Conservation (phyloP, 2,113 vertebrate genomes). For the Pycnonotus jocosus region DNA sequence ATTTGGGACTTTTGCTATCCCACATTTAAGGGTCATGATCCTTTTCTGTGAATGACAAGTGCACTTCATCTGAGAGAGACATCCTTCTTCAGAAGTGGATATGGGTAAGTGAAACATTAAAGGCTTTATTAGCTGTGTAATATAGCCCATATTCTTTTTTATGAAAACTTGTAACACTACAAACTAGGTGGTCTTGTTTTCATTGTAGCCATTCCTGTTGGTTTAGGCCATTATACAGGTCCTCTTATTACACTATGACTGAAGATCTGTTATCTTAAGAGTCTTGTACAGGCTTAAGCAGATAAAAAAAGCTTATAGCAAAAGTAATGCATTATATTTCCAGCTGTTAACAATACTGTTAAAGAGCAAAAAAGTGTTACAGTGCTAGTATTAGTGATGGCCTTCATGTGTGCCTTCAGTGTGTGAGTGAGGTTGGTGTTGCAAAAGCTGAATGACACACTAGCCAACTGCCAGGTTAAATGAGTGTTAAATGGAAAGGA, state of each 20-base stretch:
- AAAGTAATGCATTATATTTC: background rate
- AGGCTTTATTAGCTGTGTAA: background rate
- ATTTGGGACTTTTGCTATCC: background rate
- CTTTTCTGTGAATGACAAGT: background rate
- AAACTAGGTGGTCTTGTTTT: background rate
- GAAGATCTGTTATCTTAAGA: background rate
- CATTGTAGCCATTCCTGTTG: background rate
- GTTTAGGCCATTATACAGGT: background rate
- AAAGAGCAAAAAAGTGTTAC: background rate
- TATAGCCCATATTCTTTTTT: background rate
- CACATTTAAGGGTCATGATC: background rate
- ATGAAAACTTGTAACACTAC: background rate
- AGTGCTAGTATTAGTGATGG: background rate
- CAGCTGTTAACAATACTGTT: background rate
- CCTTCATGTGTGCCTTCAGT: background rate
- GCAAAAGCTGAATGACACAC: background rate
- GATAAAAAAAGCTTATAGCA: background rate
- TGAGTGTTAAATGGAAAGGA: background rate
- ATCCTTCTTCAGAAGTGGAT: background rate
- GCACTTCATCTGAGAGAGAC: background rate
- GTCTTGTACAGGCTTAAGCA: background rate
- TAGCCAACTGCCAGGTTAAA: background rate
- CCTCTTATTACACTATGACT: background rate
- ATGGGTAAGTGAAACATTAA: background rate
- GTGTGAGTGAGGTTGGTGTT: background rate